Conservation (phyloP, 1,140 invertebrate genomes). For the Aricia agestis region DNA sequence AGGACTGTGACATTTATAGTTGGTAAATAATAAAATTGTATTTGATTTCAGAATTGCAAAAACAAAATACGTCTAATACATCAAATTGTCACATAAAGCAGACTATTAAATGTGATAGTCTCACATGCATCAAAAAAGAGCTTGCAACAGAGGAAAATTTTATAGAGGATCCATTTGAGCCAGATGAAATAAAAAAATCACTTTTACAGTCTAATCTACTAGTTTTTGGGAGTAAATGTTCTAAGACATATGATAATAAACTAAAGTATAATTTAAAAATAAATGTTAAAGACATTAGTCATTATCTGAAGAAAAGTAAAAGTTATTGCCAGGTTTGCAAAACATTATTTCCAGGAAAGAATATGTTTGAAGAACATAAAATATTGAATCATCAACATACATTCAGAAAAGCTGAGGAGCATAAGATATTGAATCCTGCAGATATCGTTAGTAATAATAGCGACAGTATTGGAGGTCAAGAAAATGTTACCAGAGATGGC, state of each 20-base stretch:
- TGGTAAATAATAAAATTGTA: no score
- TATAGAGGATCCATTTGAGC: not conserved
- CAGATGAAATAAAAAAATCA: not conserved
- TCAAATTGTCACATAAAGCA: not conserved
- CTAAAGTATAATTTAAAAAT: constrained; percentile 27
- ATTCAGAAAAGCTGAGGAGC: not conserved
- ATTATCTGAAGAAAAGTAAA: constrained; percentile 32
- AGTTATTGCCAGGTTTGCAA: constrained; percentile 43
- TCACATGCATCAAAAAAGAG: not conserved
- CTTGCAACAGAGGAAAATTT: no score
- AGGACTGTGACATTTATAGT: no score
- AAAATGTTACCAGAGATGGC: not conserved
- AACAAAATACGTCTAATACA: not conserved
- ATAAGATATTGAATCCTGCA: not conserved
- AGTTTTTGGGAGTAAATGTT: not conserved
- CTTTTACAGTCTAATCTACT: not conserved
- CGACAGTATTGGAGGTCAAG: no score
- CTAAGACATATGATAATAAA: constrained; percentile 17
- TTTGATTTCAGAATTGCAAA: not conserved
- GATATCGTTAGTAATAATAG: no score
- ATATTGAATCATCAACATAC: constrained; percentile 17
- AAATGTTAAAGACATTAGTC: constrained; percentile 30
- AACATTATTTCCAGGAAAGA: constrained; percentile 40
- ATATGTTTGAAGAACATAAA: constrained; percentile 32
- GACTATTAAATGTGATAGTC: not conserved